Percentiles rank a stretch among this genome's conserved stretches.
phyloP scores from a whole-genome alignment of 2,888 invertebrate species.

The Chironomus riparius region DNA sequence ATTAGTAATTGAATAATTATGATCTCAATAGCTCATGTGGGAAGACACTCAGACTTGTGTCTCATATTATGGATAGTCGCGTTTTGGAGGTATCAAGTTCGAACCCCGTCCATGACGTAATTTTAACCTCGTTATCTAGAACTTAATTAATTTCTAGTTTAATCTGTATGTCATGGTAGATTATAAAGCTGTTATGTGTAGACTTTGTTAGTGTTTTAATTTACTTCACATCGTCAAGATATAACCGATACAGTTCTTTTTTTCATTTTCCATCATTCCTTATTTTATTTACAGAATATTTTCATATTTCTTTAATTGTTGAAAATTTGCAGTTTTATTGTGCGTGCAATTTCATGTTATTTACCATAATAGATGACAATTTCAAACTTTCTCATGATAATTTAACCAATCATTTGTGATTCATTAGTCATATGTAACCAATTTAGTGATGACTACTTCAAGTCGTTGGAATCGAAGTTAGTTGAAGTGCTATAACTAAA shows the following conservation, averaged over 20 bases:
- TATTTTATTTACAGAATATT: too few species aligned
- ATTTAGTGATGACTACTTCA: too few species aligned
- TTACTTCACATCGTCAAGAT: neutral
- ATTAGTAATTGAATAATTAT: neutral
- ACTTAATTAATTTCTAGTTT: neutral
- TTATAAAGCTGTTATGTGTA: neutral
- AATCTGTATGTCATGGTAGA: neutral
- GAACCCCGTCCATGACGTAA: neutral
- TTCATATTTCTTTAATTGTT: too few species aligned
- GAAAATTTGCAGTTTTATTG: too few species aligned
- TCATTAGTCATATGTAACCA: too few species aligned
- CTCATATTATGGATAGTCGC: neutral
- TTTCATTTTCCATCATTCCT: too few species aligned
- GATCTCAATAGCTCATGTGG: neutral
- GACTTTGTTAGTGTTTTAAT: neutral
- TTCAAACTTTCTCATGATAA: too few species aligned
- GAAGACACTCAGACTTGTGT: neutral
- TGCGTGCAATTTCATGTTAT: too few species aligned
- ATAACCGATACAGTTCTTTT: neutral
- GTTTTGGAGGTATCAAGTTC: neutral
- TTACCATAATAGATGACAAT: too few species aligned
- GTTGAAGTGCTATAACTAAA: too few species aligned
- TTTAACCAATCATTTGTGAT: too few species aligned
- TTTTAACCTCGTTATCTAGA: neutral
- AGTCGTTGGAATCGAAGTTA: too few species aligned